A percentile compares a stretch with the other conserved stretches of the same genome.
phyloP scores from a whole-genome alignment of 37 sponge, comb jelly and placozoan species.

The Crambe crambe region DNA sequence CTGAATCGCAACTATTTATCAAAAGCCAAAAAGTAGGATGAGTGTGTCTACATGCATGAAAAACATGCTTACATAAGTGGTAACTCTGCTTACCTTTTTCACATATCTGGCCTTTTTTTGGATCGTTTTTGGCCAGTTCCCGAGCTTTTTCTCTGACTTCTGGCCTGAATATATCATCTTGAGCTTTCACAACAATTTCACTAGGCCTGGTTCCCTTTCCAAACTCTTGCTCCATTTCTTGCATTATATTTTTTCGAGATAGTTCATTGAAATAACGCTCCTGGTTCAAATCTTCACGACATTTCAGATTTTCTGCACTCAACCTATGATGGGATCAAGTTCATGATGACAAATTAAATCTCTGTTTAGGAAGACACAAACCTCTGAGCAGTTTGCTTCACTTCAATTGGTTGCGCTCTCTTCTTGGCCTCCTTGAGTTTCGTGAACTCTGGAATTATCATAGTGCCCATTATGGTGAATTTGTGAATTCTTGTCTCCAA shows the following conservation, averaged over 20 bases:
- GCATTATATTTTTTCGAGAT: conserved; percentile 2
- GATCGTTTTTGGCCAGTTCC: background rate
- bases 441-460: conserved; percentile 12
- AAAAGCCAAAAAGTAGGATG: no score
- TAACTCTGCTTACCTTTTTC: conserved; percentile 8
- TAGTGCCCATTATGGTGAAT: conserved; percentile 6
- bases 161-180: background rate
- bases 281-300: conserved; percentile 30
- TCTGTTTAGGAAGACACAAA: no score
- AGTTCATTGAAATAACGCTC: conserved; percentile 43
- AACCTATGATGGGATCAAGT: no score
- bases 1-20: no score
- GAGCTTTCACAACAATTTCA: background rate
- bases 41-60: no score
- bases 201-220: background rate
- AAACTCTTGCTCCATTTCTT: conserved; percentile 23
- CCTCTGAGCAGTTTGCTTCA: conserved; percentile 51
- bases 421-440: conserved; percentile 53
- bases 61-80: no score
- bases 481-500: conserved; percentile 39
- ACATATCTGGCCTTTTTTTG: background rate
- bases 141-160: conserved; percentile 7
- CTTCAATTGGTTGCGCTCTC: conserved; percentile 53
- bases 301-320: conserved; percentile 56
- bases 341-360: background rate